phyloP scores from a whole-genome alignment of 2,113 vertebrate genomes.

The Centrocercus urophasianus region DNA sequence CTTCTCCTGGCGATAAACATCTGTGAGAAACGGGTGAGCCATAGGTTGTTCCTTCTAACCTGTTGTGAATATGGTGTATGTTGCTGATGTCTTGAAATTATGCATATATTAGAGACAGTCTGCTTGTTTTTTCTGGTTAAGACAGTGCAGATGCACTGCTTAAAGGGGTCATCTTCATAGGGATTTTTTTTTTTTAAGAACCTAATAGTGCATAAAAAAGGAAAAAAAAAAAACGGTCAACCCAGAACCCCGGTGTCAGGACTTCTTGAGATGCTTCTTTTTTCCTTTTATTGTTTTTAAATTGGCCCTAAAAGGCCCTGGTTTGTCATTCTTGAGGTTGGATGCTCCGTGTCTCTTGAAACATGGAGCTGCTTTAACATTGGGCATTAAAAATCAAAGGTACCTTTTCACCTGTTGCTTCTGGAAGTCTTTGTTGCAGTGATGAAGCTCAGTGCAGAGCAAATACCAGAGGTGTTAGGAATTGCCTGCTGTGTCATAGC shows the following conservation, averaged over 20 bases:
- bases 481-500: accelerated
- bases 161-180: background rate
- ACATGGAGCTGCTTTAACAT: background rate
- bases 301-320: background rate
- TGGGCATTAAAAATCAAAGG: background rate
- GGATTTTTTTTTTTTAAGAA: background rate
- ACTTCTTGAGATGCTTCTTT: background rate
- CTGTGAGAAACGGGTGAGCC: background rate
- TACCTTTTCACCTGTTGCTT: background rate
- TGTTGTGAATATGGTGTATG: background rate
- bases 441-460: background rate
- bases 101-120: background rate
- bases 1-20: background rate
- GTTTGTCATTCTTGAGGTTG: background rate
- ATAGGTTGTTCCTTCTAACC: background rate
- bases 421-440: background rate
- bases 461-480: background rate
- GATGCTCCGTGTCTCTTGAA: background rate
- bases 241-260: background rate
- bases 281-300: background rate
- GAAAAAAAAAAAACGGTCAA: background rate
- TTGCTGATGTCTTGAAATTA: background rate
- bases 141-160: background rate
- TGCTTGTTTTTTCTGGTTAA: background rate
- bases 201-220: background rate